Base-by-base conservation (phyloP, 2,797 vertebrate species). In the Todus mexicanus region DNA sequence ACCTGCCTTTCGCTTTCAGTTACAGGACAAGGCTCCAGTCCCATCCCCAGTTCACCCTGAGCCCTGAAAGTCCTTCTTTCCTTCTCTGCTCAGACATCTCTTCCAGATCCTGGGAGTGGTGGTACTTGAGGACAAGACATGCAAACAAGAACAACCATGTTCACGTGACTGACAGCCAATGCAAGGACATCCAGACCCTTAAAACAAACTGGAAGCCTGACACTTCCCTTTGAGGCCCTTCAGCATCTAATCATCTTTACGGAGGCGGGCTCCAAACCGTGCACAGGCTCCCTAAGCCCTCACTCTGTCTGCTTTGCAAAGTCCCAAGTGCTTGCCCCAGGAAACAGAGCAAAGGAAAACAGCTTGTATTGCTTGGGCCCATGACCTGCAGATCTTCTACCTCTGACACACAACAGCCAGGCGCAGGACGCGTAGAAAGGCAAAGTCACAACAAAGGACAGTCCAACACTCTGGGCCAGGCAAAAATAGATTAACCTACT, bases 401-500 rank as follows among this genome's bases (percentile, higher is more conserved):
- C 37, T 89, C 50, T 59, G 64, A 68, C 70, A 37, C 3, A 8
- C 71, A 51, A 90, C 74, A 74, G 69, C 77, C 31, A 37, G 57
- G 77, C 9, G 0, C 26, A 57, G 61, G 81, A 72, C 2, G 9
- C 0, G 0, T 1, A 45, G 69, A 60, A 59, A 93, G 27, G 75
- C 87, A 96, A 96, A 90, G 94, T 96, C 94, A 94, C 75, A 13
- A 8, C 60, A 84, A 80, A 96, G 93, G 94, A 96, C 90, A 89
- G 61, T 19, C 19, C 88, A 84, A 48, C 43, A 79, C 68, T 50
- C 69, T 54, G 51, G 86, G 90, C 74, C 89, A 83, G 61, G 93
- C 81, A 96, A 94, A 96, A 96, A 96, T 94, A 96, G 95, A 94
- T 92, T 75, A 84, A 93, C 96, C 94, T 94, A 94, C 84, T 95